Evolutionary conservation across 2,888 invertebrate genomes (phyloP), one percentile per base, ranked within the genome.

Genomic region (Entomobrya multifasciata): DNA sequence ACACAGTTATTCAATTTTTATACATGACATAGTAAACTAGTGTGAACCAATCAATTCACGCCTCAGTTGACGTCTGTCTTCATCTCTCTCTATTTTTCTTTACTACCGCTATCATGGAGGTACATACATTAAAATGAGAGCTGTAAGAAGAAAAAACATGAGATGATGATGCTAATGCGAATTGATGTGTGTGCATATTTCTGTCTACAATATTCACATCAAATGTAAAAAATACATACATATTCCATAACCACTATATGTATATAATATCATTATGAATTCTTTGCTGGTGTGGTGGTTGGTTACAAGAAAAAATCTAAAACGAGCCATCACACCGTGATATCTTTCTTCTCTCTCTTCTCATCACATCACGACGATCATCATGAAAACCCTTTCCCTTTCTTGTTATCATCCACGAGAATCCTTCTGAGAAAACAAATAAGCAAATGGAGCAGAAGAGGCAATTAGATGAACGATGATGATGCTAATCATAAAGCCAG

Each of bases 1-100:
- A 17, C n/a, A 52, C 17, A 44, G 17, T 52, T 8, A 10, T 8
- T 47, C 27, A 52, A 55, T 30, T 10, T 55, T 52, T 74, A 55
- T 20, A 74, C 36, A 74, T 30, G 74, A 52, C 74, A 74, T 17
- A 49, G 20, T 52, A 70, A 70, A 27, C 49, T 82, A 25, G 72
- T 67, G 79, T 79, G 79, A 79, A 79, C 67, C 67, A 60, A 67
- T 79, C 79, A 79, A 67, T 79, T 79, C 25, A 67, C 65, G 72
- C 67, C 41, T 80, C 55, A 30, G 52, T 74, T 74, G 74, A 74
- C 74, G 74, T 74, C 74, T 74, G 10, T 70, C 72, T 52, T n/a
- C 8, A 4, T 36, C 36, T 36, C 36, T 36, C 36, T 36, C 36
- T 36, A 4, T n/a, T 11, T 52, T 11, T 52, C 22, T 13, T 6